A percentile compares a stretch with the other conserved stretches of the same genome.
These are phyloP conservation scores for Pocota personata DNA, from an alignment of 2,888 invertebrate genomes.

Conservation along the genomic window DNA sequence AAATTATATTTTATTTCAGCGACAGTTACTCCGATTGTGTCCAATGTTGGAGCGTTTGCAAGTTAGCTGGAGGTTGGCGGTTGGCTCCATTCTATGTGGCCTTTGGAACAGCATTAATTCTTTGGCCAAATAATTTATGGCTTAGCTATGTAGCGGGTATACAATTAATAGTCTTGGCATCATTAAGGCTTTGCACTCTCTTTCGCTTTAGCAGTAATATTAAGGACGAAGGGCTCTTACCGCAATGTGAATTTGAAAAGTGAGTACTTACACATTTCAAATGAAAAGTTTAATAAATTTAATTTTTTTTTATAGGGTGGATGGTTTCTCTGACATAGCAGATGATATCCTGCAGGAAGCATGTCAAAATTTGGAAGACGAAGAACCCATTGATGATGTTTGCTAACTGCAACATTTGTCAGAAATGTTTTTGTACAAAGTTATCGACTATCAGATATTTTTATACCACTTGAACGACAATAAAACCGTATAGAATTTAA, in stretches of 20 bases:
- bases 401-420: constrained; percentile 76
- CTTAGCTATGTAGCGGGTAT: constrained; percentile 84
- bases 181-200: constrained; percentile 82
- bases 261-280: constrained; percentile 50
- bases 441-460: constrained; percentile 63
- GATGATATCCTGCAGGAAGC: constrained; percentile 80
- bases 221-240: constrained; percentile 81
- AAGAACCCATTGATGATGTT: constrained; percentile 80
- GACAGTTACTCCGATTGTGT: constrained; percentile 79
- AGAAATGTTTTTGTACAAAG: constrained; percentile 55
- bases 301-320: constrained; percentile 77
- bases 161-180: constrained; percentile 82
- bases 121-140: constrained; percentile 83
- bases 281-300: neutral
- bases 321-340: constrained; percentile 77
- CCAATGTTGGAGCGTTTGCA: constrained; percentile 79
- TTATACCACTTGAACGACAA: constrained; percentile 66
- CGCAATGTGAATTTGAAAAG: constrained; percentile 82
- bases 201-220: constrained; percentile 77
- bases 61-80: constrained; percentile 80
- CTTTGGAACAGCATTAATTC: constrained; percentile 79
- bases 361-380: constrained; percentile 78
- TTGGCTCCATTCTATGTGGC: constrained; percentile 79
- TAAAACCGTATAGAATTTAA: constrained; percentile 52
- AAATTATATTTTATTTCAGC: constrained; percentile 74